phyloP scores from a whole-genome alignment of 2,888 invertebrate genomes.

The Nasonia oneida region DNA sequence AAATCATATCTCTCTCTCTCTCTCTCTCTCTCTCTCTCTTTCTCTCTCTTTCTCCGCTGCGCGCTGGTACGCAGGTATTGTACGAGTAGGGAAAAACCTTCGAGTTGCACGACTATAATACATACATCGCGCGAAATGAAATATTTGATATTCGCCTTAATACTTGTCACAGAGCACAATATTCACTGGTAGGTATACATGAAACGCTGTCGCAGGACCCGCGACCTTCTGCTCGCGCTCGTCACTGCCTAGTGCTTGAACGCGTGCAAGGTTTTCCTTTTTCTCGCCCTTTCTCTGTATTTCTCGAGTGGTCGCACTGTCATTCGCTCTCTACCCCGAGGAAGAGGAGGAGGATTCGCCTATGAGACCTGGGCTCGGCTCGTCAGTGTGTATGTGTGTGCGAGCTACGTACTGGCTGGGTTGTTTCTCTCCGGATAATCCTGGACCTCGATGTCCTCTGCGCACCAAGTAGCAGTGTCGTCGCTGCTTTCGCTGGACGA shows the following conservation, averaged over 20 bases:
- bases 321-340: conserved; percentile 46
- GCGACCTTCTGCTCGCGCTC: conserved; percentile 24
- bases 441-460: neutral
- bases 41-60: neutral
- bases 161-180: conserved; percentile 50
- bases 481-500: neutral
- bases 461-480: neutral
- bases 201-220: conserved; percentile 31
- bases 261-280: conserved; percentile 41
- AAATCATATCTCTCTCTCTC: conserved; percentile 23
- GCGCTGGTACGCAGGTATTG: neutral
- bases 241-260: conserved; percentile 37
- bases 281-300: neutral
- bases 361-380: conserved; percentile 11
- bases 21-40: neutral
- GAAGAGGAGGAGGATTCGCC: neutral
- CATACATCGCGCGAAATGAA: conserved; percentile 35
- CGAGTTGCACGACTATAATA: conserved; percentile 9
- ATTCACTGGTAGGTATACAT: conserved; percentile 41
- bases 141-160: conserved; percentile 42
- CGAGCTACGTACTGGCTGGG: conserved; percentile 65
- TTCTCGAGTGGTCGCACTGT: conserved; percentile 59
- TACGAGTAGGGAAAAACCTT: conserved; percentile 24
- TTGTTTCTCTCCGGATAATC: neutral
- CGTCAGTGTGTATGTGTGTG: conserved; percentile 44